phyloP scores from a whole-genome alignment of 2,797 vertebrate genomes.

The Hippocampus kuda region DNA sequence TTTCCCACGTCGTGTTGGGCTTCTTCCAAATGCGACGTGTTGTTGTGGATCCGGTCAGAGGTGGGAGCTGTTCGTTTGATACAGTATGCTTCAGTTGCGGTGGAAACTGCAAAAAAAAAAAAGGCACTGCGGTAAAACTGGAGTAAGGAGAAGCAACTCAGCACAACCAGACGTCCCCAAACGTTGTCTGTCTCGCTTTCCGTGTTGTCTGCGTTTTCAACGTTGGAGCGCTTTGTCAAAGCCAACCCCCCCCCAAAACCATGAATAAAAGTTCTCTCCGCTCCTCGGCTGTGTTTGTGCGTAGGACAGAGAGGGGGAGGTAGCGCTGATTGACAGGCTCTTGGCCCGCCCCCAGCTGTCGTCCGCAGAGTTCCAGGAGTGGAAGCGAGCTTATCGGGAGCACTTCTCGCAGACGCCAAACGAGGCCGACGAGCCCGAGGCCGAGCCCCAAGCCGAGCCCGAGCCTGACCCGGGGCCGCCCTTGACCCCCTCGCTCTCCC shows the following conservation, averaged over 20 bases:
- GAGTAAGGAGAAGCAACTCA: neutral
- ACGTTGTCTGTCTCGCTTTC: slow-evolving; percentile 5
- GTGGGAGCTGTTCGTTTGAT: too few relatives aligned
- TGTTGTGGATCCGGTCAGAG: neutral
- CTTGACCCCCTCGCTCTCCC: slow-evolving; percentile 78
- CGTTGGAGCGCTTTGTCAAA: slow-evolving; percentile 20
- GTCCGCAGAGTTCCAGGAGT: slow-evolving; percentile 94
- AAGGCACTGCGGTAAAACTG: neutral
- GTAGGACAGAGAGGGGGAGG: slow-evolving; percentile 98
- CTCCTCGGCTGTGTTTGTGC: slow-evolving; percentile 68
- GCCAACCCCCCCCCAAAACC: neutral
- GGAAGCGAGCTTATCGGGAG: slow-evolving; percentile 92
- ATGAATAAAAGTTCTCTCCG: slow-evolving; percentile 37
- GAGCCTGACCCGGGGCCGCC: slow-evolving; percentile 70
- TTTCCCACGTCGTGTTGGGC: neutral
- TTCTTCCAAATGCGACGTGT: neutral
- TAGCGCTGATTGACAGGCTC: slow-evolving; percentile 93
- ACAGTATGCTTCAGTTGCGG: slow-evolving; percentile 35
- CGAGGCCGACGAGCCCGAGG: slow-evolving; percentile 57
- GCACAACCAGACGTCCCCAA: neutral
- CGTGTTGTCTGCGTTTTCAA: slow-evolving; percentile 16
- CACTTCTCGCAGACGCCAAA: slow-evolving; percentile 79
- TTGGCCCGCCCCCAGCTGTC: slow-evolving; percentile 88
- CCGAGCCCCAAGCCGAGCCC: slow-evolving; percentile 67
- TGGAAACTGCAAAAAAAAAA: slow-evolving; percentile 38